A percentile compares a stretch with the other conserved stretches of the same genome.
Evolutionary conservation across 2,797 vertebrate species (phyloP).

Genomic region (Kryptolebias ocellatus): DNA sequence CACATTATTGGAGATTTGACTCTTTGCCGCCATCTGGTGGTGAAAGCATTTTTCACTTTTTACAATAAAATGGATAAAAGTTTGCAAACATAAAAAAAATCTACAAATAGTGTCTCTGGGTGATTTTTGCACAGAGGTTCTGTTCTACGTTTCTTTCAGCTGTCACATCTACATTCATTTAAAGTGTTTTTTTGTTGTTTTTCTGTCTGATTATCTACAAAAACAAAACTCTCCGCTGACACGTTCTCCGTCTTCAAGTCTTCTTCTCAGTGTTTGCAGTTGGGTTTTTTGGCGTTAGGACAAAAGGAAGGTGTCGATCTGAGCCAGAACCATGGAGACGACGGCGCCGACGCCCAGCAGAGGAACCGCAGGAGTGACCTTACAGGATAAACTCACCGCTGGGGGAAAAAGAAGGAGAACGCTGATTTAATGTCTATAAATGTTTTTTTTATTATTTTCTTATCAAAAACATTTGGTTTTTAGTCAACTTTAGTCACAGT

Average conservation of each 20-base stretch:
- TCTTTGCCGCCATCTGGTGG: conserved; percentile 39
- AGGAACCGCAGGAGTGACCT: conserved; percentile 49
- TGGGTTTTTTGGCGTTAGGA: conserved; percentile 67
- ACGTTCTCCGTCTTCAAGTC: conserved; percentile 65
- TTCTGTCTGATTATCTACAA: conserved; percentile 43
- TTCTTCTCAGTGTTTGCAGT: conserved; percentile 54
- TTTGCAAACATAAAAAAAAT: not conserved
- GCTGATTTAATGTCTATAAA: not conserved
- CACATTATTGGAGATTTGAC: not conserved
- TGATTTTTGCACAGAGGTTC: too few species aligned
- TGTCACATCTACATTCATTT: conserved; percentile 18
- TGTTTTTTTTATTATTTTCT: not conserved
- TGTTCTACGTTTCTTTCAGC: conserved; percentile 1
- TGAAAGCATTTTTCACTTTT: not conserved
- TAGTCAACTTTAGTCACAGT: too few species aligned
- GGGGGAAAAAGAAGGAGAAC: conserved; percentile 22
- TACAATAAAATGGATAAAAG: not conserved
- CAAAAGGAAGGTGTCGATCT: conserved; percentile 51
- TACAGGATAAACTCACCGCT: conserved; percentile 77
- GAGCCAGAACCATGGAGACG: conserved; percentile 60
- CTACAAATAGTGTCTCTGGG: conserved; percentile 17
- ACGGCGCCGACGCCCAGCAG: conserved; percentile 65
- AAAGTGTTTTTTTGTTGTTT: conserved; percentile 9
- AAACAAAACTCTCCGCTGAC: conserved; percentile 31
- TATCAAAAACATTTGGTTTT: too few species aligned